A percentile compares a stretch with the other conserved stretches of the same genome.
Evolutionary conservation across 2,888 invertebrate genomes (phyloP).

Genomic region (Tenthredo scrophulariae): DNA sequence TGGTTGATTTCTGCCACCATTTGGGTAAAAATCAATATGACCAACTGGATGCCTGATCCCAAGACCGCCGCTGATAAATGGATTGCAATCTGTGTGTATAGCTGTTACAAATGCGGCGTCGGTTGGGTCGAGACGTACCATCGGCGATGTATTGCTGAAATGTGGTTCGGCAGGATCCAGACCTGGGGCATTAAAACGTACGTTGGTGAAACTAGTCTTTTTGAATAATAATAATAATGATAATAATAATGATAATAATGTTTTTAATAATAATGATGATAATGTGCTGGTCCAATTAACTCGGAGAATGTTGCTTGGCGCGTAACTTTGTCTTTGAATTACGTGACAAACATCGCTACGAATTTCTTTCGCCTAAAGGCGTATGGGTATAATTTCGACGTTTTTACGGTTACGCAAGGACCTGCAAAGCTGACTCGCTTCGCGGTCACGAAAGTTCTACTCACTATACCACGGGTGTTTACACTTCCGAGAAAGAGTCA

Average conservation of each 20-base stretch:
- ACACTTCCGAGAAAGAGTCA: slow-evolving; percentile 41
- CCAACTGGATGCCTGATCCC: slow-evolving; percentile 91
- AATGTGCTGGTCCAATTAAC: slow-evolving; percentile 1
- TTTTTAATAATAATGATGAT: background rate
- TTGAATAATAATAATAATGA: background rate
- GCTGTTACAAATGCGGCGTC: slow-evolving; percentile 95
- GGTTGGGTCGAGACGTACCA: slow-evolving; percentile 90
- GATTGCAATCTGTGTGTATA: slow-evolving; percentile 92
- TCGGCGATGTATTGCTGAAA: slow-evolving; percentile 89
- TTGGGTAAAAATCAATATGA: slow-evolving; percentile 95
- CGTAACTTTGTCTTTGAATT: slow-evolving; percentile 32
- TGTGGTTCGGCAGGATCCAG: slow-evolving; percentile 96
- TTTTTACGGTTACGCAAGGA: slow-evolving; percentile 34
- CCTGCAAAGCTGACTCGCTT: background rate
- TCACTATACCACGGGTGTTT: slow-evolving; percentile 16
- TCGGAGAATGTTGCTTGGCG: slow-evolving; percentile 1
- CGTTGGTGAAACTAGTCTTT: background rate
- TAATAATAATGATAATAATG: background rate
- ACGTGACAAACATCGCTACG: slow-evolving; percentile 23
- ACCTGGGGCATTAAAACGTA: slow-evolving; percentile 70
- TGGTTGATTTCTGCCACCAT: slow-evolving; percentile 91
- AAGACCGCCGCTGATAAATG: slow-evolving; percentile 87
- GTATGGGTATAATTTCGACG: slow-evolving; percentile 26
- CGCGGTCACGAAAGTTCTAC: slow-evolving; percentile 42
- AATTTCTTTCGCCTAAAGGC: slow-evolving; percentile 26